Evolutionary conservation across 2,797 vertebrate species (phyloP).

Genomic region (Chromobotia macracanthus): DNA sequence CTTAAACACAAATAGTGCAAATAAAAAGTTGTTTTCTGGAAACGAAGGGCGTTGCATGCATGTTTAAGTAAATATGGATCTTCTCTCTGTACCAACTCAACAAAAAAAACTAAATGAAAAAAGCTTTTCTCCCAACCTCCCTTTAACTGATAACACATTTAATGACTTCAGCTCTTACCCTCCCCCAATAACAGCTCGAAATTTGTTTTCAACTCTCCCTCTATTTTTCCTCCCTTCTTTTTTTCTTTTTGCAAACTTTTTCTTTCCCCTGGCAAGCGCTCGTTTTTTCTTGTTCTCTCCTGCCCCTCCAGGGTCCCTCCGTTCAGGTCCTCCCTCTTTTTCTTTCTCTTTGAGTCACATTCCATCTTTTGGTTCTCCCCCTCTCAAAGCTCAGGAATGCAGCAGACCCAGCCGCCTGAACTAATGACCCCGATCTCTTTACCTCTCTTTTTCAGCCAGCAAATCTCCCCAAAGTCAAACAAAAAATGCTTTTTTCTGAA

Average conservation of each 20-base stretch:
- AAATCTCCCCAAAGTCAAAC: constrained; percentile 45
- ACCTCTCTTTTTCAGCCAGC: constrained; percentile 60
- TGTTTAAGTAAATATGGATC: constrained; percentile 33
- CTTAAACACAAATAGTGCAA: constrained; percentile 15
- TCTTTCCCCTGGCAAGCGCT: constrained; percentile 21
- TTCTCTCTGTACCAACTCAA: constrained; percentile 27
- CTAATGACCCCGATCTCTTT: constrained; percentile 83
- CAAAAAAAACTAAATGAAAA: constrained; percentile 18
- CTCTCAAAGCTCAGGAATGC: constrained; percentile 83
- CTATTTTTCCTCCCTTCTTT: constrained; percentile 10
- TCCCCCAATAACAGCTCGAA: constrained; percentile 59
- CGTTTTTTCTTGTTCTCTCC: constrained; percentile 76
- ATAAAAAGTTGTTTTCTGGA: constrained; percentile 22
- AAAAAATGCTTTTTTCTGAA: constrained; percentile 41
- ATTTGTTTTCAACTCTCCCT: constrained; percentile 39
- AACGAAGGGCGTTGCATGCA: too few species aligned
- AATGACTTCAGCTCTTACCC: constrained; percentile 67
- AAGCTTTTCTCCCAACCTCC: constrained; percentile 44
- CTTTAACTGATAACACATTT: constrained; percentile 62
- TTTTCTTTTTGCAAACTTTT: constrained; percentile 43
- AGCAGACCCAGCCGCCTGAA: constrained; percentile 83
- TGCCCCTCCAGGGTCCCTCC: constrained; percentile 73
- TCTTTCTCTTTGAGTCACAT: constrained; percentile 58
- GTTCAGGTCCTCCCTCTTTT: constrained; percentile 70
- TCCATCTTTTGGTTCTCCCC: constrained; percentile 78